Conservation (phyloP, 2,113 vertebrate genomes). For the Piliocolobus tephrosceles region DNA sequence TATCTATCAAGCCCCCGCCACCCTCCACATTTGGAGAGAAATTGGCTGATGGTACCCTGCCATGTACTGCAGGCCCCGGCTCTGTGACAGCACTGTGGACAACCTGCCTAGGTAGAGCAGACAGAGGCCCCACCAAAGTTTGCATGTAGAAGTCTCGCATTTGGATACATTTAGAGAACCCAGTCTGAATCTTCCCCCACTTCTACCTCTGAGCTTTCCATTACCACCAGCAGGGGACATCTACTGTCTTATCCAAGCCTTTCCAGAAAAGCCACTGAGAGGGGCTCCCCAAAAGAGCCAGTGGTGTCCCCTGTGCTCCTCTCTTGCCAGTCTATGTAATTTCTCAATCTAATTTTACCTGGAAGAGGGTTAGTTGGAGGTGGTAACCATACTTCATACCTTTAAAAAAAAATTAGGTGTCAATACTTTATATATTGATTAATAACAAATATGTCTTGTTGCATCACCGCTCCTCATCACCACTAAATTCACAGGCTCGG, state of each 20-base stretch:
- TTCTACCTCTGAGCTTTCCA: neutral
- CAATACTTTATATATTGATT: neutral
- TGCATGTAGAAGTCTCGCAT: neutral
- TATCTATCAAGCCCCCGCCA: neutral
- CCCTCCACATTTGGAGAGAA: neutral
- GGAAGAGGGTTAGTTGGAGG: neutral
- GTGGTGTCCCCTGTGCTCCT: neutral
- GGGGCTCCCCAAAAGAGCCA: neutral
- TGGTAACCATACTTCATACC: neutral
- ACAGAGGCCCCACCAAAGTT: neutral
- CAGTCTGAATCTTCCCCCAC: neutral
- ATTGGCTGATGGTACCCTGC: neutral
- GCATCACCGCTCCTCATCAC: neutral
- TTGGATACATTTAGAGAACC: neutral
- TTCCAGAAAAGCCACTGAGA: neutral
- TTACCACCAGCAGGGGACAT: neutral
- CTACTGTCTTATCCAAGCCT: neutral
- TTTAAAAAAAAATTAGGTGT: neutral
- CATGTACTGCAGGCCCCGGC: neutral
- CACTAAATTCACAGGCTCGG: neutral
- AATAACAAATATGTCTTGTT: neutral
- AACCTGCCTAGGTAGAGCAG: neutral
- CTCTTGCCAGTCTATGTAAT: neutral
- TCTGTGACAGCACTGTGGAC: neutral
- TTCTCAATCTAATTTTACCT: neutral